Percentiles rank a stretch among this genome's conserved stretches.
Evolutionary conservation across 2,888 invertebrate genomes (phyloP).

Genomic region (Erebia aethiops): DNA sequence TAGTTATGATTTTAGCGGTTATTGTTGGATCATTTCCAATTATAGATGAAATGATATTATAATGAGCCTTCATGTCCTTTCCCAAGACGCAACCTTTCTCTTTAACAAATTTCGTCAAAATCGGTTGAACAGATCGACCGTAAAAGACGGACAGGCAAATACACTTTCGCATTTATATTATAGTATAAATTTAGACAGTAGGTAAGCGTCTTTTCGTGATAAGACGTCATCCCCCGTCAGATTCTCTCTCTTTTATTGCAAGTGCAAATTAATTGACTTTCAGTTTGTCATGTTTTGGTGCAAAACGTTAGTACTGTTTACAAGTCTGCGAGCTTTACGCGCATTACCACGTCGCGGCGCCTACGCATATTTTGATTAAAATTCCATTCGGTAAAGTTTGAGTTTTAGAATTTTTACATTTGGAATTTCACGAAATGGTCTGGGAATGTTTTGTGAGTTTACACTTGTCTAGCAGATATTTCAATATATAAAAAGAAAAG

Average conservation of each 20-base stretch:
- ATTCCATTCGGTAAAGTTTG: slow-evolving; percentile 5
- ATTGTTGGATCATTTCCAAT: no score
- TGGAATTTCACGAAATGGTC: not conserved
- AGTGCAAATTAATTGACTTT: slow-evolving; percentile 19
- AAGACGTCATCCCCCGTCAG: slow-evolving; percentile 2
- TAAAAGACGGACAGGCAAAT: not conserved
- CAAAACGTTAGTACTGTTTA: slow-evolving; percentile 20
- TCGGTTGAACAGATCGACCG: not conserved
- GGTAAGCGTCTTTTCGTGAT: no score
- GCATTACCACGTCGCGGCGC: slow-evolving; percentile 12
- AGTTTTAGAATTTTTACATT: not conserved
- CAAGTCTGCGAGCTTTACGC: slow-evolving; percentile 4
- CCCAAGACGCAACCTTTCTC: no score
- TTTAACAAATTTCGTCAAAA: no score
- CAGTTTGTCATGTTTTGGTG: slow-evolving; percentile 19
- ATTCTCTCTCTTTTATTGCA: slow-evolving; percentile 4
- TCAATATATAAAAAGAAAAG: no score
- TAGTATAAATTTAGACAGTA: no score
- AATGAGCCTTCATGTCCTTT: no score
- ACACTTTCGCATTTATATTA: not conserved
- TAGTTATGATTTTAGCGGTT: no score
- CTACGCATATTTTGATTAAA: slow-evolving; percentile 21
- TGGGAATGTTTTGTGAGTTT: not conserved
- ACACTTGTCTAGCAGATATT: no score
- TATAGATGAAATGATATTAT: no score